Evolutionary conservation across 2,888 invertebrate genomes (phyloP), one percentile per base, ranked within the genome.

Genomic region (Abrostola tripartita): DNA sequence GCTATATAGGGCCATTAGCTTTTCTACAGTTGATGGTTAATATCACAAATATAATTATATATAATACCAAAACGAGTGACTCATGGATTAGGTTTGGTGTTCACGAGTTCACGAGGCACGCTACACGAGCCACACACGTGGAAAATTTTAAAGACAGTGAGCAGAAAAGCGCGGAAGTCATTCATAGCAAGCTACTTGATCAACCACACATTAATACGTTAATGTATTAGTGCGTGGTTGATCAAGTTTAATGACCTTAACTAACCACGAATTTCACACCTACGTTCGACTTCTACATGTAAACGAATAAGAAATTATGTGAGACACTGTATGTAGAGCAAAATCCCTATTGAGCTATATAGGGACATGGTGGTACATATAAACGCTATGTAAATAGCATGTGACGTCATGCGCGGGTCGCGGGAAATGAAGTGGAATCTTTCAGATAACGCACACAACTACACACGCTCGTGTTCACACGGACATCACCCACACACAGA

Each of bases 341-440:
- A 24, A 24, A 24, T 24, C 24, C 4, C 24, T 24, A 47, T 24
- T 44, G 7, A 14, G 44, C 14, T 44, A 8, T 44, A 36, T 41
- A 42, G 40, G 14, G 40, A 6, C 37, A 52, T 10, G 58, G 49
- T 63, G 53, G 42, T 42, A 51, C 59, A 63, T 44, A 55, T 65
- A 51, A 71, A 64, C 52, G 58, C 52, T 70, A 76, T 80, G 78
- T 83, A 86, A 82, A 87, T 90, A 87, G 85, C 53, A 64, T 87
- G 90, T 92, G 89, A 91, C 88, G 91, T 90, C 90, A 93, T 85
- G 86, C 87, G 84, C 87, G 93, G 92, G 92, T 90, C 90, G 92
- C 78, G 91, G 94, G 92, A 93, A 94, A 94, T 94, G 94, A 94
- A 91, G 92, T 90, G 94, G 94, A 94, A 94, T 93, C 92, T 92